Conservation (phyloP, 2,113 vertebrate species). For the Neotoma lepida region DNA sequence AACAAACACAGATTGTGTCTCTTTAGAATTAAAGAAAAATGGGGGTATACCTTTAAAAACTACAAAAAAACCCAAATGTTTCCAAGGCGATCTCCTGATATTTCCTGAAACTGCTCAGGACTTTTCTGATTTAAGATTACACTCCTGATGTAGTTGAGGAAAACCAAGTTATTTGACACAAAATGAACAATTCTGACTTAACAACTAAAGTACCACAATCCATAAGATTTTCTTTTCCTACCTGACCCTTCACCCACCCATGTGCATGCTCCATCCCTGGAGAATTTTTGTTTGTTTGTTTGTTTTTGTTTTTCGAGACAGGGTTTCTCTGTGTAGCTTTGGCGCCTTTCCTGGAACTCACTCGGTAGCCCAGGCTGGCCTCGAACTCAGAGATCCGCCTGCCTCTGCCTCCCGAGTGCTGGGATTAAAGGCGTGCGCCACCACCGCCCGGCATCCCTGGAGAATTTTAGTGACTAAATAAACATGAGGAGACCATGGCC, state of each 20-base stretch:
- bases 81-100: not conserved
- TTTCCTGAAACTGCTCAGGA: constrained; percentile 52
- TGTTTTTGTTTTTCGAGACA: no score
- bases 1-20: constrained; percentile 21
- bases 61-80: not conserved
- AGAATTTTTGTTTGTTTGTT: no score
- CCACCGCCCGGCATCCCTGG: no score
- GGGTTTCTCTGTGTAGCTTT: no score
- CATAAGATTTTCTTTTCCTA: constrained; percentile 47
- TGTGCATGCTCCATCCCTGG: not conserved
- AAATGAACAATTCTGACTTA: constrained; percentile 43
- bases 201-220: not conserved
- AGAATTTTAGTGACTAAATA: constrained; percentile 47
- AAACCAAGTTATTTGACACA: constrained; percentile 23
- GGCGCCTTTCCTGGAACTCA: no score
- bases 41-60: not conserved
- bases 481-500: constrained; percentile 41
- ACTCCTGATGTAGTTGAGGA: constrained; percentile 26
- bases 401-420: no score
- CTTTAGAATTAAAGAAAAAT: not conserved
- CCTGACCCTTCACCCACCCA: constrained; percentile 33
- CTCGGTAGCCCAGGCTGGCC: no score
- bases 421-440: no score
- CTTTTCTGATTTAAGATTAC: not conserved
- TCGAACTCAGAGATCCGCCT: no score